Conservation (phyloP, 2,797 vertebrate genomes). For the Clamator glandarius region DNA sequence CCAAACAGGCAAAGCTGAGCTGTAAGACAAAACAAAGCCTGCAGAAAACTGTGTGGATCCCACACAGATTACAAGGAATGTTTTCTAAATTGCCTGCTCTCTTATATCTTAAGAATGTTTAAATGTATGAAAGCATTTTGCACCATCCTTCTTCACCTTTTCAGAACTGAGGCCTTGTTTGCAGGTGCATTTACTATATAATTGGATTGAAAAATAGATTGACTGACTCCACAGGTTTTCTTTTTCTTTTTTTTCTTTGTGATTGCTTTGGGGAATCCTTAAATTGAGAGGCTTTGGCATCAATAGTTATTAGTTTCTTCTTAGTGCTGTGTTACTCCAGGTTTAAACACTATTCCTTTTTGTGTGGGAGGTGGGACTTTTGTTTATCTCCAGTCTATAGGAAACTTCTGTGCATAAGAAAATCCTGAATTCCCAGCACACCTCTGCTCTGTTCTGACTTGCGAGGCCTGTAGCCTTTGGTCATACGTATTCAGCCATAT, state of each 20-base stretch:
- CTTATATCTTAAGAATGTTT: constrained; percentile 67
- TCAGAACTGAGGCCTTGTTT: constrained; percentile 60
- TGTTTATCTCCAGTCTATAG: not conserved
- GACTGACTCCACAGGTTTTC: constrained; percentile 16
- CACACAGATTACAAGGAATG: constrained; percentile 61
- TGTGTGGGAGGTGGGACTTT: not conserved
- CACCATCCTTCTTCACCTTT: constrained; percentile 61
- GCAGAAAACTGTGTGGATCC: constrained; percentile 46
- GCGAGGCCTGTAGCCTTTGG: constrained; percentile 27
- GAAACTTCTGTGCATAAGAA: constrained; percentile 27
- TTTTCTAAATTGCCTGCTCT: constrained; percentile 67
- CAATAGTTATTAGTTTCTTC: constrained; percentile 19
- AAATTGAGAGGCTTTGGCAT: constrained; percentile 1
- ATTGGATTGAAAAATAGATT: constrained; percentile 28
- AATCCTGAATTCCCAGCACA: not conserved
- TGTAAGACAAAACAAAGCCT: constrained; percentile 65
- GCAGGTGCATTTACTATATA: constrained; percentile 48
- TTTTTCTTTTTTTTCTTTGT: constrained; percentile 21
- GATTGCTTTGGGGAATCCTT: constrained; percentile 15
- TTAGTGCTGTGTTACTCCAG: not conserved
- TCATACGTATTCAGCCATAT: constrained; percentile 17
- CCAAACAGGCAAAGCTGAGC: constrained; percentile 77
- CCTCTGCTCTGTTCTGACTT: constrained; percentile 31
- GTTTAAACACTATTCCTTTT: not conserved
- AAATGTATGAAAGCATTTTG: constrained; percentile 65